Evolutionary conservation across 2,797 vertebrate genomes (phyloP), one percentile per base, ranked within the genome.

Genomic region (Acanthis flammea): DNA sequence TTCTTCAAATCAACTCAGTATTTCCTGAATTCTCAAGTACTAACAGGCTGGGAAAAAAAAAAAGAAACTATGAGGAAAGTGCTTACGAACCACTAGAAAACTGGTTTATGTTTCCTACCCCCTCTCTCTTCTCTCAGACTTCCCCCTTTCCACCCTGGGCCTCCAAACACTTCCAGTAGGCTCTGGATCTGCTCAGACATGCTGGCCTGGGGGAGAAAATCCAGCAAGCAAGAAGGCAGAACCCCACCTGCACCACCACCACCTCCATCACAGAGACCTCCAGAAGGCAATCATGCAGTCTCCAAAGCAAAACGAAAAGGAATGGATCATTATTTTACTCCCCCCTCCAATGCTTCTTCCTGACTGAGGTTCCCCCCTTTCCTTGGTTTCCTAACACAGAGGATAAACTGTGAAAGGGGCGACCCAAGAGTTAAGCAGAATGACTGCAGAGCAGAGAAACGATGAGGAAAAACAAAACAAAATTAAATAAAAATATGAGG

Each of bases 21-120:
- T 96, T 96, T 95, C 94, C 91, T 94, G 94, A 94, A 92, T 86
- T 66, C 70, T 90, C 84, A 83, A 93, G 54, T 78, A 88, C 85
- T 78, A 92, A 83, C 53, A 92, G 81, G 41, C 78, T 74, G 6
- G 5, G 12, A 0, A 0, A 2, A 6, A 2, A 53, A 53, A 31
- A 13, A 1, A 44, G 1, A 53, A 61, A 15, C 47, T 33, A 33
- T 33, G 42, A 80, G 39, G 42, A 67, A 90, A 92, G 70, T 37
- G 51, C 70, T 91, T 77, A 61, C 11, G 30, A 84, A 50, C 55
- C 62, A 80, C 28, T 33, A 60, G 68, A 92, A 82, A 91, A 76
- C 44, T 55, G 68, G 72, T 39, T 88, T 68, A 72, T 25, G 51
- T 54, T 89, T 86, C 67, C 71, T 47, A 82, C 30, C 39, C 39